A percentile compares a stretch with the other conserved stretches of the same genome.
Evolutionary conservation across 2,888 invertebrate genomes (phyloP).

Genomic region (Heteropelma amictum): DNA sequence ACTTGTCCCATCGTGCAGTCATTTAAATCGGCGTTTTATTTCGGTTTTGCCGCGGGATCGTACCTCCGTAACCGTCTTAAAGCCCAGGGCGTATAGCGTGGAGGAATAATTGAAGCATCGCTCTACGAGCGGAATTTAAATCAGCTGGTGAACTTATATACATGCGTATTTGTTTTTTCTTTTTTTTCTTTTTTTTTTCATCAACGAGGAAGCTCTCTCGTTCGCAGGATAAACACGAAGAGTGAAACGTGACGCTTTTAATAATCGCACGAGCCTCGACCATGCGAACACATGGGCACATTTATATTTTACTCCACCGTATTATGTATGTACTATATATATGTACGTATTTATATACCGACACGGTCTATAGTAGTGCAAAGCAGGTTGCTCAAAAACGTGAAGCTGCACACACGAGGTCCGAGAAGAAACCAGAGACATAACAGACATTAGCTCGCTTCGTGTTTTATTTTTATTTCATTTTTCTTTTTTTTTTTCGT

Average conservation of each 20-base stretch:
- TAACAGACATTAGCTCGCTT: slow-evolving; percentile 43
- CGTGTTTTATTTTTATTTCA: neutral
- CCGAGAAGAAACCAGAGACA: slow-evolving; percentile 50
- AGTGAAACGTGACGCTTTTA: slow-evolving; percentile 52
- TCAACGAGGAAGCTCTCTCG: slow-evolving; percentile 32
- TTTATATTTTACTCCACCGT: neutral
- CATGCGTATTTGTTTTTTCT: neutral
- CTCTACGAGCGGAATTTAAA: slow-evolving; percentile 34
- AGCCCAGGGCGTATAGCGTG: too few relatives aligned
- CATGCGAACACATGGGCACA: neutral
- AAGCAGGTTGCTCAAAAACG: slow-evolving; percentile 30
- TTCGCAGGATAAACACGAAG: slow-evolving; percentile 47
- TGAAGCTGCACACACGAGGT: slow-evolving; percentile 22
- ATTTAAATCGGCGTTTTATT: too few relatives aligned
- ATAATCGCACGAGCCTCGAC: slow-evolving; percentile 41
- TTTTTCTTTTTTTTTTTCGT: neutral
- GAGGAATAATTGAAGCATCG: slow-evolving; percentile 16
- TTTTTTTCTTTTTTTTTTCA: neutral
- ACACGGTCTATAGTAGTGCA: slow-evolving; percentile 4
- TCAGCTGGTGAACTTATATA: slow-evolving; percentile 6
- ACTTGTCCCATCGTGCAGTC: too few relatives aligned
- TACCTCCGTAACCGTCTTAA: too few relatives aligned
- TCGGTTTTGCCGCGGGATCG: too few relatives aligned
- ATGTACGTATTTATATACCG: neutral
- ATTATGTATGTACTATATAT: neutral